Percentiles rank a stretch among this genome's conserved stretches.
Conservation (phyloP, 2,113 vertebrate species). For the Sander vitreus region DNA sequence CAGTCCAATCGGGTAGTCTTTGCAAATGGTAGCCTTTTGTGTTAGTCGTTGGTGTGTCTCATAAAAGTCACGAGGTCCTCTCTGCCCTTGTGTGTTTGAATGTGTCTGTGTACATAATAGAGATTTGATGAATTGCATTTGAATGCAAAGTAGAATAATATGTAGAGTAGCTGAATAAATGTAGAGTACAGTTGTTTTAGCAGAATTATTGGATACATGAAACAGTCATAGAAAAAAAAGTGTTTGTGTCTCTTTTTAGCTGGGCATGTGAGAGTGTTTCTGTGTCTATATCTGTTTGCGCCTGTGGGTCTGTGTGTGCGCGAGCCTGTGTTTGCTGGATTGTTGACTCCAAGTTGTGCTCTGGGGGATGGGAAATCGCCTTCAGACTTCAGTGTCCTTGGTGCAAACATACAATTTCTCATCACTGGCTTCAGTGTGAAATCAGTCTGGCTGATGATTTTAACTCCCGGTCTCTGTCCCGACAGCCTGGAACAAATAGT, state of each 20-base stretch:
- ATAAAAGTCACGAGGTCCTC: conserved; percentile 18
- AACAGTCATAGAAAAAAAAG: background rate
- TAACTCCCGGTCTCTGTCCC: conserved; percentile 9
- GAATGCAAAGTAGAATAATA: conserved; percentile 5
- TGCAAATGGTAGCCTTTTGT: conserved; percentile 46
- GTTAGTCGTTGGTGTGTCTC: conserved; percentile 40
- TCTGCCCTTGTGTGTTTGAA: conserved; percentile 20
- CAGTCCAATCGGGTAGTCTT: conserved; percentile 35
- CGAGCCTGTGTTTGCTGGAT: conserved; percentile 22
- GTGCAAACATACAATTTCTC: conserved; percentile 47
- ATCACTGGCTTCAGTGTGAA: conserved; percentile 70
- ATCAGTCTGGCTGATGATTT: conserved; percentile 73
- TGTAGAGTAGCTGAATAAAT: background rate
- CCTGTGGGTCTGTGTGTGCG: conserved; percentile 20
- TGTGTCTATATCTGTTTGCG: conserved; percentile 77
- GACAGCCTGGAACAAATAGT: conserved; percentile 61
- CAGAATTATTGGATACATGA: background rate
- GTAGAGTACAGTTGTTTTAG: background rate
- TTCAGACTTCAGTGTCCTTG: conserved; percentile 54
- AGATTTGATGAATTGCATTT: conserved; percentile 19
- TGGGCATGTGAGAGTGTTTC: background rate
- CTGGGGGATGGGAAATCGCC: conserved; percentile 33
- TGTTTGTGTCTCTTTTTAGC: background rate
- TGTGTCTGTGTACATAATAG: conserved; percentile 8
- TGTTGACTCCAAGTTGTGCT: conserved; percentile 54